Evolutionary conservation across 35 echinoderm and acorn worm genomes (phyloP).

Genomic region (Heliocidaris erythrogramma): DNA sequence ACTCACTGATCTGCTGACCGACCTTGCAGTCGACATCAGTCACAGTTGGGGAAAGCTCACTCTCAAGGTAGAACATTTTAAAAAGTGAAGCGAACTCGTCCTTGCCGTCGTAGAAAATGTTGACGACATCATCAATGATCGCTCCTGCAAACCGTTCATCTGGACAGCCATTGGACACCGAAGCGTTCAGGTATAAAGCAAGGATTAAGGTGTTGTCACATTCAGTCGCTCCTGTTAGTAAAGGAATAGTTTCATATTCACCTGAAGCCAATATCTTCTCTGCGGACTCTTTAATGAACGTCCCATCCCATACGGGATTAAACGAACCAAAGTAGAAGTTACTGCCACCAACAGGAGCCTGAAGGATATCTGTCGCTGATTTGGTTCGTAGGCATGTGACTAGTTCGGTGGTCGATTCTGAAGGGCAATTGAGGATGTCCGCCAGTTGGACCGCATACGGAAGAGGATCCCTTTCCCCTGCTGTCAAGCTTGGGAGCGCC

Average conservation of each 20-base stretch:
- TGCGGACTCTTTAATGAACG: neutral
- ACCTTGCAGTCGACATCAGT: neutral
- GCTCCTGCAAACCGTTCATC: neutral
- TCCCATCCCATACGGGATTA: neutral
- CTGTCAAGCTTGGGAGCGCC: neutral
- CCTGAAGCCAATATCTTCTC: constrained; percentile 21
- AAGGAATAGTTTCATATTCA: neutral
- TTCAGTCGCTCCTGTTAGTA: constrained; percentile 16
- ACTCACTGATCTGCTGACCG: constrained; percentile 35
- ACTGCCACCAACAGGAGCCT: neutral
- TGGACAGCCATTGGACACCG: neutral
- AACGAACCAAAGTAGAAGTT: neutral
- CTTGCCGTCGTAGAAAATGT: neutral
- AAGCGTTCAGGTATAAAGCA: neutral
- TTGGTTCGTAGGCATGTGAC: neutral
- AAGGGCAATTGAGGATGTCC: neutral
- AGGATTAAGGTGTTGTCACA: neutral
- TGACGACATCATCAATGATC: neutral
- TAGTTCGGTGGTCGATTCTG: neutral
- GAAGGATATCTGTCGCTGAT: neutral
- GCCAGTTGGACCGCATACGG: neutral
- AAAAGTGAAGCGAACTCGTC: constrained; percentile 1
- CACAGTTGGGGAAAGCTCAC: neutral
- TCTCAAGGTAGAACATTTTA: neutral
- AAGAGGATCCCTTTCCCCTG: neutral